Conservation (phyloP, 1,140 invertebrate species). For the Drosophila parabipectinata region DNA sequence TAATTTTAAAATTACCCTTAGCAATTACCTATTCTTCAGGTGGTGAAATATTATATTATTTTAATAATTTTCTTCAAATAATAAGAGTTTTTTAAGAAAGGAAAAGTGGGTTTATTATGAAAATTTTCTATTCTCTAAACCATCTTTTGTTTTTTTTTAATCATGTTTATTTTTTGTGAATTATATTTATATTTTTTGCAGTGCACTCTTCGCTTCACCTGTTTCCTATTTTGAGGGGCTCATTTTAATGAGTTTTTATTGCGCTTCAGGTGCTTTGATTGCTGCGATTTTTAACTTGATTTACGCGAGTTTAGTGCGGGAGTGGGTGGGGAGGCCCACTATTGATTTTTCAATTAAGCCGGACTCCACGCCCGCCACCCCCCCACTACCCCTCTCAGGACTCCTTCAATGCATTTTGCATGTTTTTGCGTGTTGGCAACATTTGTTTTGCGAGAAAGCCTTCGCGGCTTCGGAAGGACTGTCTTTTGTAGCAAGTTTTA, state of each 20-base stretch:
- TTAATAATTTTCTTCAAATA: too few relatives aligned
- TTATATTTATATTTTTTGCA: constrained; percentile 2
- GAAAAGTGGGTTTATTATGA: too few relatives aligned
- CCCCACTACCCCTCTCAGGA: background rate
- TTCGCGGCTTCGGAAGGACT: constrained; percentile 22
- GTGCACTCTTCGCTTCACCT: constrained; percentile 17
- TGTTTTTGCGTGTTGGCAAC: constrained; percentile 70
- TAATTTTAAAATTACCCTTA: too few relatives aligned
- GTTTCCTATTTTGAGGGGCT: constrained; percentile 22
- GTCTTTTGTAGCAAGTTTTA: constrained; percentile 72
- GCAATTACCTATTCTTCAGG: too few relatives aligned
- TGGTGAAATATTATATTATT: too few relatives aligned
- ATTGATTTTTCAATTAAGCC: constrained; percentile 80
- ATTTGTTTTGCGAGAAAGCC: constrained; percentile 60
- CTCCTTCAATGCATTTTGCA: constrained; percentile 71
- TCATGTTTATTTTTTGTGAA: background rate
- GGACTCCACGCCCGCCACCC: constrained; percentile 8
- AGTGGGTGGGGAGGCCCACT: constrained; percentile 30
- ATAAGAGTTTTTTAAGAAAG: too few relatives aligned
- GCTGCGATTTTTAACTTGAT: constrained; percentile 81
- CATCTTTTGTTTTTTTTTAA: background rate
- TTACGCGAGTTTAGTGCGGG: constrained; percentile 65
- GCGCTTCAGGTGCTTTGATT: constrained; percentile 79
- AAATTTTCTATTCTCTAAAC: too few relatives aligned
- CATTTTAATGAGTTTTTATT: constrained; percentile 80